A percentile compares a stretch with the other conserved stretches of the same genome.
phyloP scores from a whole-genome alignment of 2,797 vertebrate species.

The Pipistrellus nathusii region DNA sequence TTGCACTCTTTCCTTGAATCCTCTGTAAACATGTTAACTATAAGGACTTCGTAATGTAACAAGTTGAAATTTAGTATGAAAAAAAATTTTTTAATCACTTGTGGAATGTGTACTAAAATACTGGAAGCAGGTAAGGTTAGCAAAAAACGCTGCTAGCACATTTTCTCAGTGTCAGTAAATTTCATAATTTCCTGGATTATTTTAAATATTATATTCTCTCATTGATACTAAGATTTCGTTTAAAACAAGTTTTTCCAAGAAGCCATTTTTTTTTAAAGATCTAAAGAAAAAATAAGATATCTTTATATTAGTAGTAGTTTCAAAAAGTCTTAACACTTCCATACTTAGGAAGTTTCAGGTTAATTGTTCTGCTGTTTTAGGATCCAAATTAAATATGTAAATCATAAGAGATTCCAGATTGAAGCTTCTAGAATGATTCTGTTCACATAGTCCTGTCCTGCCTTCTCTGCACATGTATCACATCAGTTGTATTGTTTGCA shows the following conservation, averaged over 20 bases:
- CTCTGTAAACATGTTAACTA: conserved; percentile 12
- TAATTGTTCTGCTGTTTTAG: conserved; percentile 25
- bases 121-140: conserved; percentile 31
- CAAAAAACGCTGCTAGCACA: conserved; percentile 45
- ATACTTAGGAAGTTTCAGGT: conserved; percentile 30
- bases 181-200: conserved; percentile 55
- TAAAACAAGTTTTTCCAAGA: background rate
- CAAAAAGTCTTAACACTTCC: conserved; percentile 39
- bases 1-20: background rate
- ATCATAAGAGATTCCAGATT: background rate
- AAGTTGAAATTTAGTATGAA: conserved; percentile 47
- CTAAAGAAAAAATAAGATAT: conserved; percentile 21
- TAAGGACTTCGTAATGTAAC: conserved; percentile 48
- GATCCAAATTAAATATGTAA: conserved; percentile 14
- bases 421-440: background rate
- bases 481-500: background rate
- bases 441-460: background rate
- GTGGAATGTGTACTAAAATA: conserved; percentile 61
- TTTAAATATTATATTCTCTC: conserved; percentile 43
- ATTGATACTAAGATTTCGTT: conserved; percentile 39
- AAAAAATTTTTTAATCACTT: background rate
- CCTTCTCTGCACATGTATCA: background rate
- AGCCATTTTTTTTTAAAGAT: background rate
- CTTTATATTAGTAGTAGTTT: conserved; percentile 32
- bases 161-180: conserved; percentile 37